Conservation (phyloP, 2,113 vertebrate species). For the Sylvilagus bachmani region DNA sequence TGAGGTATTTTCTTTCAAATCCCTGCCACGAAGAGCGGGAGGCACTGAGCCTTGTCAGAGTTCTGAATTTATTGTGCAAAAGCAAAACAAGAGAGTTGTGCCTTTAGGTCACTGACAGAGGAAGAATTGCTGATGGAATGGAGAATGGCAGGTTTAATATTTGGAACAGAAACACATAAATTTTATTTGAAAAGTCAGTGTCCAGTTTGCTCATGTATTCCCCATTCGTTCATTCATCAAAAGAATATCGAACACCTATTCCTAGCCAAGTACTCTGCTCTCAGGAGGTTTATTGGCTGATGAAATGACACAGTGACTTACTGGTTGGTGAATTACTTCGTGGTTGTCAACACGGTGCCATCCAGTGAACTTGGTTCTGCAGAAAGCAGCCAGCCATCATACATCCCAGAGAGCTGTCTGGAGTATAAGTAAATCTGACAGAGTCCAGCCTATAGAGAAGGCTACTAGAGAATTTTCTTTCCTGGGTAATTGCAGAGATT, state of each 20-base stretch:
- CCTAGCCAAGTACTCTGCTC: background rate
- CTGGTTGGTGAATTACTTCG: background rate
- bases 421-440: background rate
- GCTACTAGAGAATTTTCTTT: background rate
- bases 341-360: background rate
- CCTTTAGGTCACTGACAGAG: background rate
- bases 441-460: background rate
- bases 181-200: background rate
- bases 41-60: constrained; percentile 26
- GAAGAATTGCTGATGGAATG: background rate
- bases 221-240: constrained; percentile 25
- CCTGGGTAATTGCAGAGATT: background rate
- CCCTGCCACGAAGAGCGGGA: background rate
- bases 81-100: constrained; percentile 20
- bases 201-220: background rate
- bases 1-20: constrained; percentile 32
- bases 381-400: background rate
- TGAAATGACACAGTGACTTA: background rate
- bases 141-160: background rate
- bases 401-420: background rate
- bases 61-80: constrained; percentile 49
- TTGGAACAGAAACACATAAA: background rate
- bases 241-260: background rate
- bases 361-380: background rate
- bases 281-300: background rate